Conservation (phyloP, 1,140 invertebrate species). For the Rhyacophila brunnea region DNA sequence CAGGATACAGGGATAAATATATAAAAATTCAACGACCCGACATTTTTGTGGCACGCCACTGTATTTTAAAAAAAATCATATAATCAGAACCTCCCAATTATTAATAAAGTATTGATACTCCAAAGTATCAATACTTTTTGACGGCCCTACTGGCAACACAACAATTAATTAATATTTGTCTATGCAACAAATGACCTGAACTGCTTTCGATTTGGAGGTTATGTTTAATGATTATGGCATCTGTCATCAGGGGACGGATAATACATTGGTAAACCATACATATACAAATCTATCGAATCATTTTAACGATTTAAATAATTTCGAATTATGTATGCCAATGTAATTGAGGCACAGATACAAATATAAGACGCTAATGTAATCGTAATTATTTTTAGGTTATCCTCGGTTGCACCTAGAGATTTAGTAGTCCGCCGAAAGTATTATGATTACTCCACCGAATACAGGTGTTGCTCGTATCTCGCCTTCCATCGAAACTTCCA, state of each 20-base stretch:
- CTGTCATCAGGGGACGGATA: conserved; percentile 15
- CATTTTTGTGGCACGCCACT: no score
- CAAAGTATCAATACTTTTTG: no score
- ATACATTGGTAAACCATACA: neutral
- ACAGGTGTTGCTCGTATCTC: neutral
- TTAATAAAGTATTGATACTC: no score
- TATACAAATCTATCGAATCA: no score
- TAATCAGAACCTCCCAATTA: no score
- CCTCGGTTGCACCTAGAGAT: conserved; percentile 1
- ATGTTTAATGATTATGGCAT: conserved; percentile 13
- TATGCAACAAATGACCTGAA: no score
- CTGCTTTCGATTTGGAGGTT: no score
- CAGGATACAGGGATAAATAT: no score
- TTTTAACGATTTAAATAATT: conserved; percentile 1
- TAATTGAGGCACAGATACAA: neutral
- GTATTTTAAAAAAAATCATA: no score
- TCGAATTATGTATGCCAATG: neutral
- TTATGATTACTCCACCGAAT: neutral
- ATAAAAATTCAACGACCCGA: no score
- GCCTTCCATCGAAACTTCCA: conserved; percentile 11
- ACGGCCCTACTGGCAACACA: no score
- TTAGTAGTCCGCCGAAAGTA: neutral
- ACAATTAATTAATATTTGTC: no score
- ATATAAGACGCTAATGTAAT: neutral
- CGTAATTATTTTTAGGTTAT: neutral